A percentile compares a stretch with the other conserved stretches of the same genome.
These are phyloP conservation scores for Philereme vetulata DNA, from an alignment of 2,888 invertebrate genomes.

Conservation along the genomic window DNA sequence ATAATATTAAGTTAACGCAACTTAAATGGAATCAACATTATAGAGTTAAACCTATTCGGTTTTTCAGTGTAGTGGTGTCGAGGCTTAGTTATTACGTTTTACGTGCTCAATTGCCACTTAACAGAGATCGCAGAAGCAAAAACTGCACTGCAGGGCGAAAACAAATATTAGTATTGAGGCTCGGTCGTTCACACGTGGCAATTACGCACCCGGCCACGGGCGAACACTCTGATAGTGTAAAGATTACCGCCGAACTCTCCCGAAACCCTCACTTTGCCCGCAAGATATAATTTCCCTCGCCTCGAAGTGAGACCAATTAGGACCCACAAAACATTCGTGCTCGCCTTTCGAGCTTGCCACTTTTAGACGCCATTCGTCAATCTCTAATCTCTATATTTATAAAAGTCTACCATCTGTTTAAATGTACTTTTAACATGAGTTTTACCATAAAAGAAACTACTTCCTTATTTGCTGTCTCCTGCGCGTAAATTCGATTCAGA, in stretches of 20 bases:
- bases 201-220: constrained; percentile 49
- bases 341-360: constrained; percentile 32
- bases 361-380: constrained; percentile 43
- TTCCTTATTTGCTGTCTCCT: too few relatives aligned
- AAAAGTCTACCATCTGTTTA: background rate
- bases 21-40: too few relatives aligned
- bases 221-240: constrained; percentile 59
- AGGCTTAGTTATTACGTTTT: background rate
- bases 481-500: too few relatives aligned
- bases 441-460: too few relatives aligned
- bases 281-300: constrained; percentile 66
- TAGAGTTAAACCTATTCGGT: too few relatives aligned
- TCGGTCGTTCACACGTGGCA: constrained; percentile 58
- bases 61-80: too few relatives aligned
- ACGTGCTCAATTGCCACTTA: constrained; percentile 12
- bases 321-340: constrained; percentile 50
- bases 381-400: constrained; percentile 34
- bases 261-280: constrained; percentile 54
- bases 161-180: constrained; percentile 77
- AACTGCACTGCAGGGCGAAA: constrained; percentile 66
- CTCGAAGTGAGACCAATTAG: constrained; percentile 55
- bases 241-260: constrained; percentile 60
- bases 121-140: constrained; percentile 38
- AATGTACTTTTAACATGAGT: too few relatives aligned
- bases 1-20: too few relatives aligned